Conservation (phyloP, 2,113 vertebrate genomes). For the Benitochromis conjunctus region DNA sequence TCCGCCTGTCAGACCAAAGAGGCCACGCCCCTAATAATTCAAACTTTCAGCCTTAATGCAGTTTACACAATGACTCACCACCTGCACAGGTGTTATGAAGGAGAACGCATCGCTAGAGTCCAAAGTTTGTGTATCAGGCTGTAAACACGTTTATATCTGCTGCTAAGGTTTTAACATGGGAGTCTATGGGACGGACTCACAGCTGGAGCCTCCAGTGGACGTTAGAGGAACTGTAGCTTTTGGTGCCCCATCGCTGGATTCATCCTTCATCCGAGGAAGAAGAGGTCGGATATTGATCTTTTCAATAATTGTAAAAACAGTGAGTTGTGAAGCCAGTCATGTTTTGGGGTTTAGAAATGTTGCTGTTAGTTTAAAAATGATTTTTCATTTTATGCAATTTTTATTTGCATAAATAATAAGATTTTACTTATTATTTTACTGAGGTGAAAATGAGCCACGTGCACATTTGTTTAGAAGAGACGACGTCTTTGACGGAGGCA, state of each 20-base stretch:
- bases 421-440: too few relatives aligned
- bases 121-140: not conserved
- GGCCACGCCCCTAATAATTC: rapidly evolving
- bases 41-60: rapidly evolving
- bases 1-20: not conserved
- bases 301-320: not conserved
- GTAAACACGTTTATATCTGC: not conserved
- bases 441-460: rapidly evolving
- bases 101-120: not conserved
- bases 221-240: not conserved
- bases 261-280: not conserved
- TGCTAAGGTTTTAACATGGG: not conserved
- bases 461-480: not conserved
- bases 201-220: not conserved
- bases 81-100: not conserved
- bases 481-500: not conserved
- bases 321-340: not conserved
- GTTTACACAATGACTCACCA: not conserved
- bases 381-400: not conserved
- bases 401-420: too few relatives aligned
- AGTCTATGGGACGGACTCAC: not conserved
- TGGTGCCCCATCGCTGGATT: not conserved
- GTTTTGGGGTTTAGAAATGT: not conserved
- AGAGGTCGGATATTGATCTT: too few relatives aligned
- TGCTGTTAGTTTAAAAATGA: not conserved